phyloP scores from a whole-genome alignment of 2,888 invertebrate genomes.

The Seira musarum region DNA sequence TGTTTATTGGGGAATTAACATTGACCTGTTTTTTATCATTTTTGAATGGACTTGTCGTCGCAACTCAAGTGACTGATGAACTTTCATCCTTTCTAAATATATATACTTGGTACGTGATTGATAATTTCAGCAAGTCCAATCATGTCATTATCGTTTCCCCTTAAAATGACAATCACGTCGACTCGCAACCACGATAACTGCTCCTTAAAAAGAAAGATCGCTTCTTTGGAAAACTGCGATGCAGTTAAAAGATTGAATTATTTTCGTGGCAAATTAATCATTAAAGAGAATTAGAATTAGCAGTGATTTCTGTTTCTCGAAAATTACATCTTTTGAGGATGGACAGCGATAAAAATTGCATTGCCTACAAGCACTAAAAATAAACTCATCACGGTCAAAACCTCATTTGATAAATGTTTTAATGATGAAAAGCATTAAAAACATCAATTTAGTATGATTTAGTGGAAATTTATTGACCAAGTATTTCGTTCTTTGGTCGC shows the following conservation, averaged over 20 bases:
- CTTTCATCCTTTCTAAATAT: no score
- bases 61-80: neutral
- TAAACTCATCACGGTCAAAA: neutral
- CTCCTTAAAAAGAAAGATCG: constrained; percentile 3
- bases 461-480: neutral
- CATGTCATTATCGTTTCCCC: neutral
- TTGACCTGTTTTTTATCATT: constrained; percentile 12
- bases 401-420: neutral
- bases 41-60: neutral
- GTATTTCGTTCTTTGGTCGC: no score
- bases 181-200: neutral
- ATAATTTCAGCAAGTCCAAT: neutral
- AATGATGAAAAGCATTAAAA: constrained; percentile 3
- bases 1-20: constrained; percentile 1
- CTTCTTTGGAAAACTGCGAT: neutral
- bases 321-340: neutral
- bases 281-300: neutral
- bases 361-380: constrained; percentile 9
- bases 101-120: neutral
- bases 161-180: constrained; percentile 5
- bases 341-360: neutral
- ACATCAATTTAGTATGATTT: neutral
- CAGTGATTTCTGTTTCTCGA: neutral
- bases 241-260: neutral
- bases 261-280: neutral